Evolutionary conservation across 2,888 invertebrate genomes (phyloP), one percentile per base, ranked within the genome.

Genomic region (Odontomyia ornata): DNA sequence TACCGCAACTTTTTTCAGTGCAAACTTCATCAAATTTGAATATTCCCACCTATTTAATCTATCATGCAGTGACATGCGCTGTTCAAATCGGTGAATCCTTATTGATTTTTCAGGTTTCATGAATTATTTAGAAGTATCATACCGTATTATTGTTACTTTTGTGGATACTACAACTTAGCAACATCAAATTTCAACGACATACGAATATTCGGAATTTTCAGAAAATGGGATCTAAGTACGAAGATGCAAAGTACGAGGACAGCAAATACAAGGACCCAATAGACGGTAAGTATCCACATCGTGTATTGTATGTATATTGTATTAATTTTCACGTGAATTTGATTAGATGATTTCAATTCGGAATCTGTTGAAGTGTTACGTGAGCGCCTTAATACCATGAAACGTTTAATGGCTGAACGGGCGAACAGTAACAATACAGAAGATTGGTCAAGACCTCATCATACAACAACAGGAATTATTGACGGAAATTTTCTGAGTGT

Each of bases 291-390:
- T 57, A 23, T 21, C n/a, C n/a, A n/a, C n/a, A n/a, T n/a, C n/a
- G n/a, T 47, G 36, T 30, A 28, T 13, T 25, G n/a, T 72, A 28
- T n/a, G 2, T 28, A 9, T 30, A 28, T 9, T 9, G 7, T 28
- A 15, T 21, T 25, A 7, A 60, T 9, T 60, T 60, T 21, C 60
- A 60, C 15, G 15, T 25, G 25, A 21, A 23, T 9, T 36, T 9
- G 3, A 36, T 43, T 27, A 86, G 86, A 85, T 57, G 87, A 87
- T 77, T 79, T 86, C 75, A 85, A 86, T 79, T 83, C 88, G 52
- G 94, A 95, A 84, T 93, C 93, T 0, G 94, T 95, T 73, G 95
- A 95, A 83, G 94, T 95, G 82, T 85, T 95, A 57, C 91, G 94
- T 77, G 92, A 92, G 81, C 90, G 94, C 43, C 85, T 95, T 21